A percentile compares a stretch with the other conserved stretches of the same genome.
These are phyloP conservation scores for Condylostylus longicornis DNA, from an alignment of 1,140 invertebrate species.

Conservation along the genomic window DNA sequence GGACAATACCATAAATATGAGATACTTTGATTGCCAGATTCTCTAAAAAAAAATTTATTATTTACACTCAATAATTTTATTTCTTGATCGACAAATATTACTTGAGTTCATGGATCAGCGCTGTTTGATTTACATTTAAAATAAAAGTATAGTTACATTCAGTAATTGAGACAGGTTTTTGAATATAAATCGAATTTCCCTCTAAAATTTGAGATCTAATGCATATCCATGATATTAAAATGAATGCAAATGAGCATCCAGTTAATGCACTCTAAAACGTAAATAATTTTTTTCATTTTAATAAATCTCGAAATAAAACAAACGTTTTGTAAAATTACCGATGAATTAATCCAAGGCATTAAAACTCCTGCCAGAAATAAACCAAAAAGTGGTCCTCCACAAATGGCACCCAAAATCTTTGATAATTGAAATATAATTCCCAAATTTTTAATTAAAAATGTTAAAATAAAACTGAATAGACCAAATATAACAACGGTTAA, in stretches of 20 bases:
- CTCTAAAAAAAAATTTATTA: slow-evolving; percentile 1
- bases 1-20: slow-evolving; percentile 20
- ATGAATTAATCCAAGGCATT: slow-evolving; percentile 63
- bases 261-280: slow-evolving; percentile 53
- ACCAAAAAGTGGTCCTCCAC: slow-evolving; percentile 60
- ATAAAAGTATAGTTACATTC: slow-evolving; percentile 53
- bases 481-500: slow-evolving; percentile 51
- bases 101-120: too few species aligned
- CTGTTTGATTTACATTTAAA: too few species aligned
- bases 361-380: slow-evolving; percentile 70
- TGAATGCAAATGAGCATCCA: slow-evolving; percentile 50
- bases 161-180: slow-evolving; percentile 42
- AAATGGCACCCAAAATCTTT: slow-evolving; percentile 49
- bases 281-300: too few species aligned
- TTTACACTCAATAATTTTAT: slow-evolving; percentile 6
- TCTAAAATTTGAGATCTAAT: slow-evolving; percentile 51
- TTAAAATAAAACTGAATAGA: slow-evolving; percentile 43
- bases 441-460: slow-evolving; percentile 56
- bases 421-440: slow-evolving; percentile 54
- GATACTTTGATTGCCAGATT: slow-evolving; percentile 17
- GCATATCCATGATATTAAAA: slow-evolving; percentile 61
- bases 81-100: too few species aligned
- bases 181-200: slow-evolving; percentile 39
- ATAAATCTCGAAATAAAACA: too few species aligned
- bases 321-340: slow-evolving; percentile 25